A percentile compares a stretch with the other conserved stretches of the same genome.
These are phyloP conservation scores for Antennarius maculatus DNA, from an alignment of 2,797 vertebrate genomes.

Conservation along the genomic window DNA sequence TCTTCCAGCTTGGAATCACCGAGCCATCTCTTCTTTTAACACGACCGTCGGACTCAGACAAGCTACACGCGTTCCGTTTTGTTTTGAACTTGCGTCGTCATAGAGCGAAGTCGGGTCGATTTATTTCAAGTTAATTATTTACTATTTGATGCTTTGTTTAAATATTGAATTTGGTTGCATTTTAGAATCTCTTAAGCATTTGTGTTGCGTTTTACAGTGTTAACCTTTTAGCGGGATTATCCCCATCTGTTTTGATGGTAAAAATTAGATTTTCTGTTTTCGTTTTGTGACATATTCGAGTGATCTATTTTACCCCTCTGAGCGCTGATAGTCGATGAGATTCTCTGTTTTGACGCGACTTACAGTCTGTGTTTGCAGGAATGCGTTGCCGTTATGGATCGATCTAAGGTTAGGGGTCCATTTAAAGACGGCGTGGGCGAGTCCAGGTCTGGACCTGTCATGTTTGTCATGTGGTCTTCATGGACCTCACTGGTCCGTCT, in stretches of 20 bases:
- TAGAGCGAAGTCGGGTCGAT: slow-evolving; percentile 18
- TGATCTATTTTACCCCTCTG: slow-evolving; percentile 41
- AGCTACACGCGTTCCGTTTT: slow-evolving; percentile 28
- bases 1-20: slow-evolving; percentile 6
- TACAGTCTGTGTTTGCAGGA: background rate
- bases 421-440: background rate
- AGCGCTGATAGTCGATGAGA: slow-evolving; percentile 39
- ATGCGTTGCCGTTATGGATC: background rate
- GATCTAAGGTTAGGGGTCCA: slow-evolving; percentile 5
- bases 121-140: slow-evolving; percentile 47
- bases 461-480: slow-evolving; percentile 49
- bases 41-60: slow-evolving; percentile 10
- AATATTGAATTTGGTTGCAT: slow-evolving; percentile 47
- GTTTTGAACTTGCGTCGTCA: slow-evolving; percentile 37
- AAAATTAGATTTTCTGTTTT: slow-evolving; percentile 53
- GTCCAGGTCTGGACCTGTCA: slow-evolving; percentile 28
- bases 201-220: slow-evolving; percentile 58
- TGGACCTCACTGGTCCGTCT: slow-evolving; percentile 63
- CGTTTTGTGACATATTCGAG: slow-evolving; percentile 73
- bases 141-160: slow-evolving; percentile 46
- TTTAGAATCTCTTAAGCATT: slow-evolving; percentile 43
- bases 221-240: slow-evolving; percentile 48
- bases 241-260: slow-evolving; percentile 39
- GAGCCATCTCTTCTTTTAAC: slow-evolving; percentile 21
- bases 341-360: background rate